These are phyloP conservation scores for Cepaea hortensis DNA, from an alignment of 2,888 invertebrate species.

Conservation along the genomic window DNA sequence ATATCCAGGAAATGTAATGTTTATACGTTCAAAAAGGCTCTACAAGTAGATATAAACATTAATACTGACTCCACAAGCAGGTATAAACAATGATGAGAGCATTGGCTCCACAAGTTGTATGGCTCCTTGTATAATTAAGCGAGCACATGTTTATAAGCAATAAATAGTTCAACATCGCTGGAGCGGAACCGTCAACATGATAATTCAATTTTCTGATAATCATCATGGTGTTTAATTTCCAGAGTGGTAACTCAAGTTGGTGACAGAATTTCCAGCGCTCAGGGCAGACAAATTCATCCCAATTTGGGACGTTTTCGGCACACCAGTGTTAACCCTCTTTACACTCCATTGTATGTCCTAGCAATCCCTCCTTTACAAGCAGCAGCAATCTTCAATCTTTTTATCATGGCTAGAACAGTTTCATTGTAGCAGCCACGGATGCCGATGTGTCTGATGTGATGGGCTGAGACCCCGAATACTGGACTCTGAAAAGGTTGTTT, in stretches of 20 bases:
- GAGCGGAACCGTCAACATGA: background rate
- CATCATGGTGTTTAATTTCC: background rate
- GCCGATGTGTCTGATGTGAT: background rate
- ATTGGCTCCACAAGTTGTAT: too few relatives aligned
- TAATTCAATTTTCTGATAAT: constrained; percentile 29
- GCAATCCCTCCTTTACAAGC: background rate
- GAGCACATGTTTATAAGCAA: too few relatives aligned
- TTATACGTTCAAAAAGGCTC: too few relatives aligned
- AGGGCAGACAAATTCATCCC: constrained; percentile 1
- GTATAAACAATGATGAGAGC: too few relatives aligned
- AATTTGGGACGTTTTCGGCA: background rate
- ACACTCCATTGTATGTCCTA: background rate
- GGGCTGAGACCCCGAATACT: background rate
- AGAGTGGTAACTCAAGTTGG: background rate
- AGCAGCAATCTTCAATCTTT: background rate
- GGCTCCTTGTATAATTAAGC: too few relatives aligned
- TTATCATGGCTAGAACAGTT: background rate
- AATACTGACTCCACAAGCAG: too few relatives aligned
- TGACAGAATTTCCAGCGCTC: background rate
- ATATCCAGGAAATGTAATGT: too few relatives aligned
- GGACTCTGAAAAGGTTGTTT: background rate
- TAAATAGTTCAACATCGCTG: too few relatives aligned
- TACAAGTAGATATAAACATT: too few relatives aligned
- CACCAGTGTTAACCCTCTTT: background rate
- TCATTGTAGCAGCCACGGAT: background rate